A percentile compares a stretch with the other conserved stretches of the same genome.
phyloP scores from a whole-genome alignment of 2,888 invertebrate genomes.

The Lycophotia porphyrea region DNA sequence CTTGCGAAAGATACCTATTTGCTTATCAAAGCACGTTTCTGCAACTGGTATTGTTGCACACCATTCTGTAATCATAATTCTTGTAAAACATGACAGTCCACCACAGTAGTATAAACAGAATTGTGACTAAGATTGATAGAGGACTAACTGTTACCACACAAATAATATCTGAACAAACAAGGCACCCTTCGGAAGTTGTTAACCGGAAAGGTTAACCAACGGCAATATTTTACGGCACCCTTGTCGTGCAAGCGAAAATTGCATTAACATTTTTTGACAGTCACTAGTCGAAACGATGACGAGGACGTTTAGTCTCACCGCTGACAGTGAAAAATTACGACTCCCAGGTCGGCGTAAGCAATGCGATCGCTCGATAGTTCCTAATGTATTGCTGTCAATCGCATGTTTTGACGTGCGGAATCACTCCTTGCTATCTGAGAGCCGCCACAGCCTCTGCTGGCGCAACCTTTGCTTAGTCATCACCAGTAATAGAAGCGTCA shows the following conservation, averaged over 20 bases:
- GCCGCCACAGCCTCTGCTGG: constrained; percentile 69
- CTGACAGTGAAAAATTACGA: constrained; percentile 89
- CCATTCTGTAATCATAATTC: constrained; percentile 73
- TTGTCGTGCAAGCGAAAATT: constrained; percentile 80
- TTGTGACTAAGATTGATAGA: constrained; percentile 68
- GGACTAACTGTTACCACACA: constrained; percentile 70
- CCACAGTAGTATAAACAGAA: constrained; percentile 66
- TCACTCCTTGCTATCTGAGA: constrained; percentile 82
- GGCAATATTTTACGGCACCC: constrained; percentile 79
- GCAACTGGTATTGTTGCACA: constrained; percentile 72
- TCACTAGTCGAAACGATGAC: constrained; percentile 87
- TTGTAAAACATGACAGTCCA: constrained; percentile 73
- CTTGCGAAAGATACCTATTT: constrained; percentile 71
- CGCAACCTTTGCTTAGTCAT: constrained; percentile 81
- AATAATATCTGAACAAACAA: constrained; percentile 75
- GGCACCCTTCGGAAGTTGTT: constrained; percentile 66
- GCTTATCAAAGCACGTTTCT: constrained; percentile 62
- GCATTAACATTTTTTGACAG: constrained; percentile 87
- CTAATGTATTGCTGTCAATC: constrained; percentile 89
- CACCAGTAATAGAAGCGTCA: constrained; percentile 78
- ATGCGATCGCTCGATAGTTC: constrained; percentile 86
- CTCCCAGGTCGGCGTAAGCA: constrained; percentile 79
- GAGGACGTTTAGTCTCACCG: constrained; percentile 84
- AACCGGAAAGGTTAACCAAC: constrained; percentile 69
- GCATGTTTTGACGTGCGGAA: constrained; percentile 86